These are phyloP conservation scores for Perizoma affinitatum DNA, from an alignment of 2,888 invertebrate species.

Conservation along the genomic window DNA sequence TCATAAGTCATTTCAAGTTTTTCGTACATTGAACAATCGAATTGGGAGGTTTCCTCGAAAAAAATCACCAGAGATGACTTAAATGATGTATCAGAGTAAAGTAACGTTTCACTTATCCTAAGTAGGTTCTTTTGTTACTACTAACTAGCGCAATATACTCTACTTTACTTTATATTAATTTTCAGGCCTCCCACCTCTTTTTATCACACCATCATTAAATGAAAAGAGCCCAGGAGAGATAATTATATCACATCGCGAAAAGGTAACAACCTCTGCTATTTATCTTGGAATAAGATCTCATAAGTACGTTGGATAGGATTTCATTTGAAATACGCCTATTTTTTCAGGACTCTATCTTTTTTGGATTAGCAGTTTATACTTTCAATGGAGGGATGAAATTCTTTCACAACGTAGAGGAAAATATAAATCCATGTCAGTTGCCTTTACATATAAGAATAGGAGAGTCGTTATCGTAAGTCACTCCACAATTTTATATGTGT, in stretches of 20 bases:
- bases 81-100: no score
- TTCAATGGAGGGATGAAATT: slow-evolving; percentile 53
- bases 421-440: slow-evolving; percentile 46
- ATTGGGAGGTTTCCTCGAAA: no score
- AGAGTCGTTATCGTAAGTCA: slow-evolving; percentile 59
- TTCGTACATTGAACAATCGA: no score
- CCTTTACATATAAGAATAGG: slow-evolving; percentile 61
- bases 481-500: not conserved
- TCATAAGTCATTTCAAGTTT: not conserved
- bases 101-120: no score
- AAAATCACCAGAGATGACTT: no score
- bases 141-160: no score
- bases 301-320: not conserved
- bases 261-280: slow-evolving; percentile 12
- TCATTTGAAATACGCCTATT: not conserved
- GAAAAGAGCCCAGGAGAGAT: slow-evolving; percentile 55
- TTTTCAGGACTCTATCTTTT: slow-evolving; percentile 50
- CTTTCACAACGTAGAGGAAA: slow-evolving; percentile 38
- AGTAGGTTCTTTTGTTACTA: no score
- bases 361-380: slow-evolving; percentile 52
- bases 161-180: slow-evolving; percentile 19
- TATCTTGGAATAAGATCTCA: no score
- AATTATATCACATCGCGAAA: slow-evolving; percentile 26
- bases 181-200: slow-evolving; percentile 54
- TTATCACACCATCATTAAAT: slow-evolving; percentile 43